A percentile compares a stretch with the other conserved stretches of the same genome.
These are phyloP conservation scores for Micoletzkya japonica DNA, from an alignment of 2,888 invertebrate species.

Conservation along the genomic window DNA sequence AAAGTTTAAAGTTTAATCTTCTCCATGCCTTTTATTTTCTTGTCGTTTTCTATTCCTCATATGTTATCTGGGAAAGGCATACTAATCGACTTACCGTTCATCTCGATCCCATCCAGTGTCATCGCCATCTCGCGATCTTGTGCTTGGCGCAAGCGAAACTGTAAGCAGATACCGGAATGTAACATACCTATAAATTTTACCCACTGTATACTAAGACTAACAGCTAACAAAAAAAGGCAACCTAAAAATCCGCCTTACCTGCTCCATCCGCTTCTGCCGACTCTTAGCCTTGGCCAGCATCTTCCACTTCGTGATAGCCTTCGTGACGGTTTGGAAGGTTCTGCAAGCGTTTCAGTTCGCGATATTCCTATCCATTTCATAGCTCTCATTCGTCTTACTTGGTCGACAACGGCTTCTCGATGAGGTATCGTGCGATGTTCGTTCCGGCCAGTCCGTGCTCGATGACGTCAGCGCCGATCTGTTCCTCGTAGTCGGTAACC, in stretches of 20 bases:
- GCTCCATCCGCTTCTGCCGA: conserved; percentile 29
- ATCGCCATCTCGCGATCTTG: neutral
- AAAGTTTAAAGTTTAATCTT: too few species aligned
- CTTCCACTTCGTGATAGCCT: conserved; percentile 55
- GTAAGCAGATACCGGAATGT: neutral
- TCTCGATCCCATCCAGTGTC: neutral
- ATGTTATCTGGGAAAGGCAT: too few species aligned
- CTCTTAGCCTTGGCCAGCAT: conserved; percentile 44
- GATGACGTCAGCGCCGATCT: conserved; percentile 63
- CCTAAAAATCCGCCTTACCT: neutral
- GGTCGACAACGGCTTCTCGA: conserved; percentile 50
- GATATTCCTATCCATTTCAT: neutral
- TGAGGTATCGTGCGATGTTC: conserved; percentile 49
- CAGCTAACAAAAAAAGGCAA: too few species aligned
- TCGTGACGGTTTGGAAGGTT: conserved; percentile 55
- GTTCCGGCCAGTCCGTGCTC: conserved; percentile 61
- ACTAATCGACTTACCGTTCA: too few species aligned
- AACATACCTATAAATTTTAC: neutral
- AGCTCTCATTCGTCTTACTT: conserved; percentile 32
- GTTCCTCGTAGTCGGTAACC: conserved; percentile 61
- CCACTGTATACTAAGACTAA: neutral
- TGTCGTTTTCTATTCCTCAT: too few species aligned
- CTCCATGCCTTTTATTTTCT: too few species aligned
- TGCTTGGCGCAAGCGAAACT: neutral
- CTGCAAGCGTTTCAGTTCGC: conserved; percentile 30